Conservation (phyloP, 1,140 invertebrate species). For the Antheraea mylitta region DNA sequence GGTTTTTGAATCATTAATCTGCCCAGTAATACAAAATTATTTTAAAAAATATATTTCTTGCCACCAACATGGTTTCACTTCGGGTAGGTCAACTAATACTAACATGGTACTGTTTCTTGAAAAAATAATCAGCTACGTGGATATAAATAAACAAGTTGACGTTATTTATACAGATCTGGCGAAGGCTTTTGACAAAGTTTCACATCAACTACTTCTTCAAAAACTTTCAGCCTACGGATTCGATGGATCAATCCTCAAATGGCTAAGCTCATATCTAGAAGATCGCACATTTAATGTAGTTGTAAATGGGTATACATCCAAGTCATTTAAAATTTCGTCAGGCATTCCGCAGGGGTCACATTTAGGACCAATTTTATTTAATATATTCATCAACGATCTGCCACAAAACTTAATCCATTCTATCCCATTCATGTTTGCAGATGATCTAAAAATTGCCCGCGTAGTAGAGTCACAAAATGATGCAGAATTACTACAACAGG, state of each 20-base stretch:
- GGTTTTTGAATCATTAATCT: constrained; percentile 21
- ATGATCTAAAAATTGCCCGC: constrained; percentile 17
- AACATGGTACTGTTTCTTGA: constrained; percentile 16
- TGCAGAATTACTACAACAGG: constrained; percentile 9
- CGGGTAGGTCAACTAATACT: constrained; percentile 14
- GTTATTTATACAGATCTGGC: constrained; percentile 18
- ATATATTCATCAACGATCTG: constrained; percentile 21
- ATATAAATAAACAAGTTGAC: constrained; percentile 38
- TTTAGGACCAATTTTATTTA: constrained; percentile 21
- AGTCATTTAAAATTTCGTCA: constrained; percentile 10
- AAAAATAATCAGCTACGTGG: constrained; percentile 41
- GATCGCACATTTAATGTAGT: constrained; percentile 20
- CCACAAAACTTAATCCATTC: neutral
- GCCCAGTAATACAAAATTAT: constrained; percentile 12
- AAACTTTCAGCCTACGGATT: constrained; percentile 13
- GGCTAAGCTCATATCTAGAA: constrained; percentile 18
- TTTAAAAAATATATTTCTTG: constrained; percentile 10
- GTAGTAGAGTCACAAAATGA: constrained; percentile 10
- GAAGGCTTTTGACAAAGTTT: constrained; percentile 21
- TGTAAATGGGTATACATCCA: constrained; percentile 18
- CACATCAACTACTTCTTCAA: constrained; percentile 7
- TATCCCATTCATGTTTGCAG: constrained; percentile 10
- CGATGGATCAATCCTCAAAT: constrained; percentile 14
- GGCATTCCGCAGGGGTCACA: constrained; percentile 25
- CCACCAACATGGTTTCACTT: constrained; percentile 20